These are phyloP conservation scores for Chionomys nivalis DNA, from an alignment of 2,113 vertebrate genomes.

Conservation along the genomic window DNA sequence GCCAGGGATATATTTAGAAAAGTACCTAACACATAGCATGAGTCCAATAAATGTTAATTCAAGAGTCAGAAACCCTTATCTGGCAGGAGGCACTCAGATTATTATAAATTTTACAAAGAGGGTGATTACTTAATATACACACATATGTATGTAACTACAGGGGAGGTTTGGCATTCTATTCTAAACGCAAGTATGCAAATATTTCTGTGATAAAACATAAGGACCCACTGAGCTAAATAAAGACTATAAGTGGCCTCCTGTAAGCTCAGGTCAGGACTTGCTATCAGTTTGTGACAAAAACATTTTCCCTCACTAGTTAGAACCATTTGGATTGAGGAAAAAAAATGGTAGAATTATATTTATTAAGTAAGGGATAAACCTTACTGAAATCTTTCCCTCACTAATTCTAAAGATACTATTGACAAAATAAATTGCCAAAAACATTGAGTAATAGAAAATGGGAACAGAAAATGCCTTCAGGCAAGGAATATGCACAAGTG, in stretches of 20 bases:
- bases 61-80: background rate
- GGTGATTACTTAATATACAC: background rate
- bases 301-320: conserved; percentile 5
- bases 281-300: background rate
- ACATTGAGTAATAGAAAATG: conserved; percentile 43
- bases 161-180: background rate
- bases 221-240: conserved; percentile 9
- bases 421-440: conserved; percentile 51
- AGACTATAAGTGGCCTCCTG: background rate
- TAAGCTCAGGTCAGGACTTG: conserved; percentile 27
- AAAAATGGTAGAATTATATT: background rate
- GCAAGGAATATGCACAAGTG: conserved; percentile 57
- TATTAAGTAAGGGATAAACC: conserved; percentile 16
- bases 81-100: background rate
- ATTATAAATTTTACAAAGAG: conserved; percentile 7
- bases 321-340: conserved; percentile 19
- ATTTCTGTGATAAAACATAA: conserved; percentile 51
- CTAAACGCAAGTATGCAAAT: background rate
- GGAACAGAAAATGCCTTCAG: conserved; percentile 57
- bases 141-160: background rate
- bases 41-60: background rate
- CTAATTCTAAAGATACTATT: conserved; percentile 25
- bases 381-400: conserved; percentile 38
- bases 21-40: background rate
- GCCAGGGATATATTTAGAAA: background rate